Base-by-base conservation (phyloP, 2,113 vertebrate genomes). In the Scytalopus superciliaris region DNA sequence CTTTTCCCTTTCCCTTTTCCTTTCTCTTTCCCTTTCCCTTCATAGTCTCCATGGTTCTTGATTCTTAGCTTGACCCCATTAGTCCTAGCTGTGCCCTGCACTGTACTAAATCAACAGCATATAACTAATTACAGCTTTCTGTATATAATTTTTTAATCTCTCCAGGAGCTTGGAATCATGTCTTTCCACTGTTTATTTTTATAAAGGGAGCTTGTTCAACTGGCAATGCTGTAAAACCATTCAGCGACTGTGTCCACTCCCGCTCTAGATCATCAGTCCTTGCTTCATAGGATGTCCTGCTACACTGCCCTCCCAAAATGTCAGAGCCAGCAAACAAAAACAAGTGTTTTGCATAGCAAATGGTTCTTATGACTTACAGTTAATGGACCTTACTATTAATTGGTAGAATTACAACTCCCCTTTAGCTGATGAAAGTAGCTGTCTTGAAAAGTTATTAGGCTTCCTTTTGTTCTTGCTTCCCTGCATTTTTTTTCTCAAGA, bases 381-480 rank as follows among this genome's bases (percentile, higher is more conserved):
- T 90, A 92, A 92, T 81, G 80, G 83, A 24, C 68, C 73, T 81
- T 74, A 63, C 76, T 90, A 92, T 90, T 93, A 93, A 93, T 45
- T 81, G 64, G 83, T 69, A 95, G 77, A 93, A 94, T 94, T 93
- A 95, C 86, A 95, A 78, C 73, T 92, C 90, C 64, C 64, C 68
- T 56, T 94, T 69, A 84, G 60, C 47, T 89, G 85, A 93, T 84
- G 80, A 94, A 96, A 95, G 83, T 60, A 89, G 57, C 68, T 87
- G 85, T 64, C 92, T 84, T 84, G 86, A 84, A 95, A 95, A 96
- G 57, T 92, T 87, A 88, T 88, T 88, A 91, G 72, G 25, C 62
- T 87, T 87, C 73, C 88, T 96, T 94, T 95, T 96, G 88, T 92
- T 95, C 86, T 79, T 90, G 56, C 64, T 92, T 89, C 78, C 28